Conservation (phyloP, 1,140 invertebrate genomes). For the Marisa cornuarietis region DNA sequence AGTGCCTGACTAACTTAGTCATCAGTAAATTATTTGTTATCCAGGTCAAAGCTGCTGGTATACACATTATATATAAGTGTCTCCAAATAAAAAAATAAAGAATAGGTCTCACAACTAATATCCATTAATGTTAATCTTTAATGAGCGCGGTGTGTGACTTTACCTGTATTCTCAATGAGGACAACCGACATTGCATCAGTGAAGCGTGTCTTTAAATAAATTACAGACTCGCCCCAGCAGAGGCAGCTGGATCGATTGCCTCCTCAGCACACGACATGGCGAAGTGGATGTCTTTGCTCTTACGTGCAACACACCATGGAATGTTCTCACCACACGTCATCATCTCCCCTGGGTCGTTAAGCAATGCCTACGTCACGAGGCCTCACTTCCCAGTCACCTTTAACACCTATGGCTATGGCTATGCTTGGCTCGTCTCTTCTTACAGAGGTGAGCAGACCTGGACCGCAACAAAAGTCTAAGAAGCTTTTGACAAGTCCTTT, state of each 20-base stretch:
- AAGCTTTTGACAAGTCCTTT: too few relatives aligned
- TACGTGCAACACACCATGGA: neutral
- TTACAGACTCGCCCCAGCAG: slow-evolving; percentile 26
- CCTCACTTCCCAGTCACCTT: slow-evolving; percentile 24
- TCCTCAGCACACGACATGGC: slow-evolving; percentile 19
- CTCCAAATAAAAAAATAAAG: too few relatives aligned
- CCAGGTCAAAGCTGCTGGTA: too few relatives aligned
- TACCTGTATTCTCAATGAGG: neutral
- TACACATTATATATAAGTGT: neutral
- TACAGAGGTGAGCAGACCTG: slow-evolving; percentile 24
- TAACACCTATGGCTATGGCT: slow-evolving; percentile 22
- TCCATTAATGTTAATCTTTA: neutral
- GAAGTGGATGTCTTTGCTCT: slow-evolving; percentile 27
- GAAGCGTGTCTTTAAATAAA: neutral
- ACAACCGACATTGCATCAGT: neutral
- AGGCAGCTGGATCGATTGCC: slow-evolving; percentile 30
- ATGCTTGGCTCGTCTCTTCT: slow-evolving; percentile 24
- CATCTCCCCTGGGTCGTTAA: neutral
- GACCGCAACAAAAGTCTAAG: too few relatives aligned
- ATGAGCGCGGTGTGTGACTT: too few relatives aligned
- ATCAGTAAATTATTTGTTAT: too few relatives aligned
- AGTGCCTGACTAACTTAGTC: too few relatives aligned
- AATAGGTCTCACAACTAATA: too few relatives aligned
- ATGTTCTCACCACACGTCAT: slow-evolving; percentile 4
- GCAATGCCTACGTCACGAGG: neutral